A percentile compares a stretch with the other conserved stretches of the same genome.
Conservation (phyloP, 2,888 invertebrate genomes). For the Yponomeuta plumbellus region DNA sequence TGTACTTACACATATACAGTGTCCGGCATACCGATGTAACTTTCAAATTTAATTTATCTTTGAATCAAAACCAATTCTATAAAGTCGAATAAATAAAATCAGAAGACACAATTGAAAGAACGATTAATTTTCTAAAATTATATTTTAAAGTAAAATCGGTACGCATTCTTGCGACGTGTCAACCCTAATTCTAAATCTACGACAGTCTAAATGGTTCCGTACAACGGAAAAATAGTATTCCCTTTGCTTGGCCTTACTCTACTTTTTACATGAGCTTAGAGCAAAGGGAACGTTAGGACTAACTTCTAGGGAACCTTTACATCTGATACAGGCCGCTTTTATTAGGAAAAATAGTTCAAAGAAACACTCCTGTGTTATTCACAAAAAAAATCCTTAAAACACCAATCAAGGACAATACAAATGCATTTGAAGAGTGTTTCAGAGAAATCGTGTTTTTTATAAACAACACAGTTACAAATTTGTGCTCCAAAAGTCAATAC, state of each 20-base stretch:
- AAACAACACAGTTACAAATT: neutral
- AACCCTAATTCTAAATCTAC: slow-evolving; percentile 59
- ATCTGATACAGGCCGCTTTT: slow-evolving; percentile 58
- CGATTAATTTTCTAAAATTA: neutral
- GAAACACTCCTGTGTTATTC: slow-evolving; percentile 4
- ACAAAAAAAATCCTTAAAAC: no score
- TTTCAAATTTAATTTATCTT: slow-evolving; percentile 22
- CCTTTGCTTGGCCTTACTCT: slow-evolving; percentile 51
- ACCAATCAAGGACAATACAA: no score
- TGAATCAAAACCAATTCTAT: neutral
- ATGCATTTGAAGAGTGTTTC: no score
- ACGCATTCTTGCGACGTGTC: slow-evolving; percentile 59
- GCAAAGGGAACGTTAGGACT: slow-evolving; percentile 52
- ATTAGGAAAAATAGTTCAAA: slow-evolving; percentile 21
- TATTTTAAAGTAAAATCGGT: slow-evolving; percentile 36
- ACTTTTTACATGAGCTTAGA: slow-evolving; percentile 55
- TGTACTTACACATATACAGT: slow-evolving; percentile 72
- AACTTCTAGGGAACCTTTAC: slow-evolving; percentile 49
- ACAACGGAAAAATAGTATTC: slow-evolving; percentile 71
- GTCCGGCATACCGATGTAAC: slow-evolving; percentile 42
- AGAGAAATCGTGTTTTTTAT: no score
- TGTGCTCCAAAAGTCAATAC: slow-evolving; percentile 16
- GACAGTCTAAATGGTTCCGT: slow-evolving; percentile 73
- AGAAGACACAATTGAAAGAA: neutral
- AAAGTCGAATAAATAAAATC: neutral